These are phyloP conservation scores for Drusus annulatus DNA, from an alignment of 1,140 invertebrate species.

Conservation along the genomic window DNA sequence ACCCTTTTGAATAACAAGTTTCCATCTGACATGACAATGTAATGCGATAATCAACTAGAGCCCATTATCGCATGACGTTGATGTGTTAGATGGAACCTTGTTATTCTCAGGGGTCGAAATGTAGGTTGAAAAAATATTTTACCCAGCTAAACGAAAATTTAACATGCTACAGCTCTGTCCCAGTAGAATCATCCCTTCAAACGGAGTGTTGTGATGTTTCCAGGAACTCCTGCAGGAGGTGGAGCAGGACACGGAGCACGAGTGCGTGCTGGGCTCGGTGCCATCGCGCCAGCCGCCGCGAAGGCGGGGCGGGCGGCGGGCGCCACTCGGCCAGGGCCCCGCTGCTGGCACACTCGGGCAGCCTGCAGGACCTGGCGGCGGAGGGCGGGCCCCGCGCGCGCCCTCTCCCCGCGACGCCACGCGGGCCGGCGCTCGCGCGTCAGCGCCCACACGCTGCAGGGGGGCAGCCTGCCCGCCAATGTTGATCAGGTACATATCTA, in stretches of 20 bases:
- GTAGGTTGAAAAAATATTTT: too few species aligned
- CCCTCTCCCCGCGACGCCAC: constrained; percentile 60
- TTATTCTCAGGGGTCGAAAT: too few species aligned
- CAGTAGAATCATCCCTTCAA: too few species aligned
- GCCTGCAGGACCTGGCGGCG: constrained; percentile 61
- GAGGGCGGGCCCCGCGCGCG: constrained; percentile 59
- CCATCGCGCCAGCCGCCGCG: constrained; percentile 42
- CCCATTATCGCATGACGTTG: too few species aligned
- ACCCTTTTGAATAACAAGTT: too few species aligned
- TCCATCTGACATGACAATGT: too few species aligned
- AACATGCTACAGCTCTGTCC: too few species aligned
- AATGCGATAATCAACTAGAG: too few species aligned
- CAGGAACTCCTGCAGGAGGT: constrained; percentile 68
- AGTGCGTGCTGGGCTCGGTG: constrained; percentile 60
- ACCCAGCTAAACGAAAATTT: too few species aligned
- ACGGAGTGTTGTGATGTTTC: not conserved
- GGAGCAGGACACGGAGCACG: constrained; percentile 63
- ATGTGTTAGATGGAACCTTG: too few species aligned
- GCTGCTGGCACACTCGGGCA: constrained; percentile 64
- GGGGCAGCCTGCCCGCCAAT: constrained; percentile 69
- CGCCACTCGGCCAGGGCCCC: constrained; percentile 55
- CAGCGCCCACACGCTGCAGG: constrained; percentile 65
- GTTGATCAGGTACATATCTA: constrained; percentile 65
- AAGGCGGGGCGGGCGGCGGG: constrained; percentile 26
- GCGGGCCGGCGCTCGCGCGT: constrained; percentile 59